A percentile compares a stretch with the other conserved stretches of the same genome.
phyloP scores from a whole-genome alignment of 2,888 invertebrate species.

The Tanypteryx hageni region DNA sequence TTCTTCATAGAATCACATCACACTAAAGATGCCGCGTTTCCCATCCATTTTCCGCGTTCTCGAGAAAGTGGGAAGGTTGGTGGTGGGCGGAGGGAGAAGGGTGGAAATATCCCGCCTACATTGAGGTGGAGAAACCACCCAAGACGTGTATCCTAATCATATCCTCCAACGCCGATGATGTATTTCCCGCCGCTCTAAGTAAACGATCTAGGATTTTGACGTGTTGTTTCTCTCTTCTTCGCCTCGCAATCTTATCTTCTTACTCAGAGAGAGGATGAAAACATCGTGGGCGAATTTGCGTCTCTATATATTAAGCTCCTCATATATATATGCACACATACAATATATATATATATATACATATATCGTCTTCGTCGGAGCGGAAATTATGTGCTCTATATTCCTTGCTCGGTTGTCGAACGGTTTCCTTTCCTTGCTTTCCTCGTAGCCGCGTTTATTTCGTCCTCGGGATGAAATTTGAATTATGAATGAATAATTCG shows the following conservation, averaged over 20 bases:
- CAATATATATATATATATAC: too few species aligned
- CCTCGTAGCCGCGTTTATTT: neutral
- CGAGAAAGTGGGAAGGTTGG: neutral
- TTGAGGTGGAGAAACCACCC: neutral
- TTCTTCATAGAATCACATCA: neutral
- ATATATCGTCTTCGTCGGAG: neutral
- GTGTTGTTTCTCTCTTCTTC: neutral
- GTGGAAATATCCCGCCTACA: too few species aligned
- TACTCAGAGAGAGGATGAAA: neutral
- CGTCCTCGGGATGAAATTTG: constrained; percentile 12
- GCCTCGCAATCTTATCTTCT: neutral
- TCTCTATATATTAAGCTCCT: neutral
- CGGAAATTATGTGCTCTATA: constrained; percentile 17
- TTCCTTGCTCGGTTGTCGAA: neutral
- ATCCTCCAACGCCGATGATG: neutral
- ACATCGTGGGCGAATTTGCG: neutral
- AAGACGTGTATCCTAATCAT: constrained; percentile 5
- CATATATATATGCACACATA: neutral
- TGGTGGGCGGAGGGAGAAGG: too few species aligned
- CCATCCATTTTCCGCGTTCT: neutral
- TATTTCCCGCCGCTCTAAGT: neutral
- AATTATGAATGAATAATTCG: neutral
- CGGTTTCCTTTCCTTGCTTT: neutral
- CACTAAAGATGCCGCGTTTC: neutral
- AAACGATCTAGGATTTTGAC: neutral